Base-by-base conservation (phyloP, 2,888 invertebrate species). In the Meiosimyza platycephala region DNA sequence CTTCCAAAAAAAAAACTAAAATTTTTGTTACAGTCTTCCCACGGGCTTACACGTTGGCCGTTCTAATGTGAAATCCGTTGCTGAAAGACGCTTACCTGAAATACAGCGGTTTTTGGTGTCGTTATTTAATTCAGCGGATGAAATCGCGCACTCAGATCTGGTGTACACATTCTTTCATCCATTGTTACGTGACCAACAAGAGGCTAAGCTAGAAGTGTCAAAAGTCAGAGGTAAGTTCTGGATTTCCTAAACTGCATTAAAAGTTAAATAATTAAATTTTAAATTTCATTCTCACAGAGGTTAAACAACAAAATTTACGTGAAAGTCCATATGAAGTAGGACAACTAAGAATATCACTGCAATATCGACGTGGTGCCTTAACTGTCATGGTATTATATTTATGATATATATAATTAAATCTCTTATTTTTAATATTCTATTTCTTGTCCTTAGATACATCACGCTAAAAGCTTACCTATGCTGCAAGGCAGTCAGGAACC, bases 111-210 rank as follows among this genome's bases (percentile, higher is more conserved):
- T 99, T 88, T 90, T 99, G 6, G 90, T 92, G 62, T 94, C 95
- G 0, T 89, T 99, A 71, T 96, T 97, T 87, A 90, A 90, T 80
- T 92, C 97, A 83, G 94, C 96, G 0, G 94, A 95, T 78, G 98
- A 99, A 89, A 96, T 99, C 79, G 93, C 96, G 0, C 98, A 99
- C 89, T 95, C 94, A 9, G 97, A 98, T 87, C 90, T 99, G 71
- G 97, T 99, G 1, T 99, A 99, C 86, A 99, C 99, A 0, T 99
- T 99, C 89, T 99, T 99, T 89, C 99, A 99, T 89, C 97, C 98
- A 3, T 88, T 99, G 76, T 88, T 98, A 76, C 89, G 98, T 76
- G 99, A 99, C 88, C 97, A 98, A 88, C 95, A 97, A 85, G 95
- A 95, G 82, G 93, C 94, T 13, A 94, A 94, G 80, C 92, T 95